phyloP scores from a whole-genome alignment of 2,797 vertebrate genomes.

The Eulemur rubriventer region DNA sequence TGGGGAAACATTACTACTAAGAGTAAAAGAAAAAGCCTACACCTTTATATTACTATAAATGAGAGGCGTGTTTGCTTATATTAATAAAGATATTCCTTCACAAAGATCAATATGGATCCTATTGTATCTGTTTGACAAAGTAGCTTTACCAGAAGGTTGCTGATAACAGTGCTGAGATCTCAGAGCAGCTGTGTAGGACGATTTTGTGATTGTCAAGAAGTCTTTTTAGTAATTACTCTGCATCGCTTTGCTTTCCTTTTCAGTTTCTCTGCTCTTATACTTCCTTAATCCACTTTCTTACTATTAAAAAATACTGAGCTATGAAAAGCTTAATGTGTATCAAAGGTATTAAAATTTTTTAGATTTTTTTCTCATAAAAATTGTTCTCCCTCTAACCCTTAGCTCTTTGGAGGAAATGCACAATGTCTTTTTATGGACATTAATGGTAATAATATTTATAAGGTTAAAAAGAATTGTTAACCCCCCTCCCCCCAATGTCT shows the following conservation, averaged over 20 bases:
- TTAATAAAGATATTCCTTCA: slow-evolving; percentile 74
- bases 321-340: background rate
- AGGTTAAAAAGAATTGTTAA: background rate
- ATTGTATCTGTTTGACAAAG: slow-evolving; percentile 58
- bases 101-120: slow-evolving; percentile 65
- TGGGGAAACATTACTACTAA: slow-evolving; percentile 76
- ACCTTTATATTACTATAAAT: slow-evolving; percentile 66
- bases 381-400: background rate
- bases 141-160: slow-evolving; percentile 63
- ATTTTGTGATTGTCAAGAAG: slow-evolving; percentile 50
- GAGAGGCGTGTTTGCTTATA: slow-evolving; percentile 72
- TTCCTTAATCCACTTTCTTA: background rate
- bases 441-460: slow-evolving; percentile 12
- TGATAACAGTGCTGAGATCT: slow-evolving; percentile 63
- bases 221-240: slow-evolving; percentile 52
- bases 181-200: slow-evolving; percentile 68
- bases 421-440: slow-evolving; percentile 15
- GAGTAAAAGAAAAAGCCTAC: slow-evolving; percentile 77
- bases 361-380: background rate
- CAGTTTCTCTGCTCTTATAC: slow-evolving; percentile 32
- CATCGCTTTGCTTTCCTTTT: slow-evolving; percentile 36
- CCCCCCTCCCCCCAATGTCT: slow-evolving; percentile 66
- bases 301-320: slow-evolving; percentile 37
- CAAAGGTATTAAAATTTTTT: background rate
- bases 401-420: slow-evolving; percentile 43